Percentiles rank a stretch among this genome's conserved stretches.
Evolutionary conservation across 2,797 vertebrate genomes (phyloP).

Genomic region (Dryobates pubescens): DNA sequence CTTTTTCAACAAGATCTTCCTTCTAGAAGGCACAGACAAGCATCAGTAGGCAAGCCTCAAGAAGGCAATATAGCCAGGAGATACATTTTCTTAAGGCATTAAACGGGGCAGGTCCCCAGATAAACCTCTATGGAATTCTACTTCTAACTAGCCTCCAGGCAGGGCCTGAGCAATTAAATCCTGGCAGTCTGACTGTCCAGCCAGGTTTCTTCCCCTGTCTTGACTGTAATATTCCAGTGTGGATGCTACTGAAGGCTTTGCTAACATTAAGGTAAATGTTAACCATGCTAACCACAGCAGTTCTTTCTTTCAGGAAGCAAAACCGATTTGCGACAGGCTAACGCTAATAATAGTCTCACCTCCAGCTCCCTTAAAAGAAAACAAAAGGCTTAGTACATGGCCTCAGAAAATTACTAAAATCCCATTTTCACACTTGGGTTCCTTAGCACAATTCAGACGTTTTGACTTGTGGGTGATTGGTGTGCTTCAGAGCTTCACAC

Average conservation of each 20-base stretch:
- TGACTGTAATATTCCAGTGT: background rate
- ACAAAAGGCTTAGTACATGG: background rate
- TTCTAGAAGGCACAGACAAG: background rate
- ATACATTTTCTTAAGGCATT: background rate
- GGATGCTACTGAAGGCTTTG: background rate
- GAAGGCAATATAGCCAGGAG: background rate
- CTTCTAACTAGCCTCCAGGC: background rate
- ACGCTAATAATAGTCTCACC: background rate
- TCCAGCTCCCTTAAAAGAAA: background rate
- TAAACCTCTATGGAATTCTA: background rate
- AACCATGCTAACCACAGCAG: background rate
- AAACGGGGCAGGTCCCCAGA: background rate
- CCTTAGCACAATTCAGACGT: background rate
- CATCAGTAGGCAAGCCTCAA: background rate
- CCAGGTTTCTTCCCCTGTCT: background rate
- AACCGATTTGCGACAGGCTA: background rate
- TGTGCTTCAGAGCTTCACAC: background rate
- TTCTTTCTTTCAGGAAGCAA: constrained; percentile 4
- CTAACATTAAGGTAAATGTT: background rate
- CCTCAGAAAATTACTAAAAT: background rate
- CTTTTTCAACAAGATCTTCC: background rate
- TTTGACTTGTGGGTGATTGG: background rate
- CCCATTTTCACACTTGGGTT: background rate
- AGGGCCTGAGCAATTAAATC: background rate
- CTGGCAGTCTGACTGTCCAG: background rate